Base-by-base conservation (phyloP, 23 tunicate genomes). In the Styela clava region DNA sequence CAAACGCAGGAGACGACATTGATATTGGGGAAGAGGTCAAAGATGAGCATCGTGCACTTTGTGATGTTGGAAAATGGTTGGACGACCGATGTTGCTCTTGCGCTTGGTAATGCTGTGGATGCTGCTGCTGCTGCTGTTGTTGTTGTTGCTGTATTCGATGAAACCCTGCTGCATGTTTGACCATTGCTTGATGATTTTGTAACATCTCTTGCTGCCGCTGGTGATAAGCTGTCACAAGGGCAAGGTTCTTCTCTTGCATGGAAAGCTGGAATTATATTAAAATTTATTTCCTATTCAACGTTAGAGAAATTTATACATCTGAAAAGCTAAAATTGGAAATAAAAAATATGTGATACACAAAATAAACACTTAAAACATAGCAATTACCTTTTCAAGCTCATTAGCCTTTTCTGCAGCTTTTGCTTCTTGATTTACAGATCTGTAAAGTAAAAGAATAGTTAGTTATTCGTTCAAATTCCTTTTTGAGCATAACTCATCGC, bases 21-120 rank as follows among this genome's bases (percentile, higher is more conserved):
- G 81, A 76, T 26, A 76, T 56, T 29, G 81, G 81, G 52, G 81
- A 76, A 33, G 81, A 76, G n/a, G 81, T 76, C 12, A 76, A 26
- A 7, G 81, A 76, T 76, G 81, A 76, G 71, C 71, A 67, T 27
- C 31, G 22, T 29, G 71, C 30, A 25, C 16, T 27, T 22, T 29
- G 31, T 27, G 30, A 18, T 20, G 64, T 27, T 24, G 81, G 37
- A 44, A 20, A 20, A 56, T 3, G 9, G 20, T 20, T 56, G n/a
- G 52, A 22, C 24, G 81, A 44, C 7, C 65, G 32, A 32, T 30
- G 34, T 3, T 33, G 35, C 12, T 33, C 7, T 5, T 21, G 16
- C 5, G 34, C 35, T n/a, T 5, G 5, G 5, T 26, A 16, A 31
- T 34, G 77, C 7, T 20, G 37, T 16, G 34, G 77, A 33, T 71